phyloP scores from a whole-genome alignment of 2,113 vertebrate genomes.

The Zapus hudsonius region DNA sequence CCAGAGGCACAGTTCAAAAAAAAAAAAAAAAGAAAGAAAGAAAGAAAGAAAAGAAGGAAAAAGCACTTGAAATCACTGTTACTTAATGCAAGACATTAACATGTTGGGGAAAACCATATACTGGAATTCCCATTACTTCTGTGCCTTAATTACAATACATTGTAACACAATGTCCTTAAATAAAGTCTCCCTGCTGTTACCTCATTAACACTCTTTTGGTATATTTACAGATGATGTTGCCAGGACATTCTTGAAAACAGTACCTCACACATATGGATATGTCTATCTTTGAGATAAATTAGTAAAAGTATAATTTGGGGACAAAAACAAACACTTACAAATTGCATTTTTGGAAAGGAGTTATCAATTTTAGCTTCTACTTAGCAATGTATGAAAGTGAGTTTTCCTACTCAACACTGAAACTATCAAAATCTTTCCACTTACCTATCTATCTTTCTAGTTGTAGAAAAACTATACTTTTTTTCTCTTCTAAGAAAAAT shows the following conservation, averaged over 20 bases:
- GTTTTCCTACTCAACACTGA: neutral
- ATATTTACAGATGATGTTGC: constrained; percentile 22
- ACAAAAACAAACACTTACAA: neutral
- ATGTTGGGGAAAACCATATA: neutral
- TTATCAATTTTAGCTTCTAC: constrained; percentile 1
- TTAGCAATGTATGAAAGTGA: neutral
- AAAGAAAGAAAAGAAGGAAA: no score
- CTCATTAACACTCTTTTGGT: neutral
- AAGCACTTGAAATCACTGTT: neutral
- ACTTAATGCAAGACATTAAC: neutral
- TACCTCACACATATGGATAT: neutral
- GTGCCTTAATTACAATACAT: constrained; percentile 3
- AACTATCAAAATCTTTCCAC: neutral
- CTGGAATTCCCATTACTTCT: constrained; percentile 23
- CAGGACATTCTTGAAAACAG: neutral
- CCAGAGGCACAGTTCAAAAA: neutral
- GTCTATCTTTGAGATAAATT: neutral
- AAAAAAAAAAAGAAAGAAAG: no score
- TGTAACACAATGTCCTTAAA: constrained; percentile 30
- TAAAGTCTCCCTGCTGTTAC: neutral
- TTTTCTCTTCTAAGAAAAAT: neutral
- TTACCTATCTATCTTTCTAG: neutral
- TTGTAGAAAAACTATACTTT: neutral
- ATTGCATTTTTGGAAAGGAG: neutral
- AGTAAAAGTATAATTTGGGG: neutral